Evolutionary conservation across 2,113 vertebrate genomes (phyloP).

Genomic region (Sinocyclocheilus rhinocerous): DNA sequence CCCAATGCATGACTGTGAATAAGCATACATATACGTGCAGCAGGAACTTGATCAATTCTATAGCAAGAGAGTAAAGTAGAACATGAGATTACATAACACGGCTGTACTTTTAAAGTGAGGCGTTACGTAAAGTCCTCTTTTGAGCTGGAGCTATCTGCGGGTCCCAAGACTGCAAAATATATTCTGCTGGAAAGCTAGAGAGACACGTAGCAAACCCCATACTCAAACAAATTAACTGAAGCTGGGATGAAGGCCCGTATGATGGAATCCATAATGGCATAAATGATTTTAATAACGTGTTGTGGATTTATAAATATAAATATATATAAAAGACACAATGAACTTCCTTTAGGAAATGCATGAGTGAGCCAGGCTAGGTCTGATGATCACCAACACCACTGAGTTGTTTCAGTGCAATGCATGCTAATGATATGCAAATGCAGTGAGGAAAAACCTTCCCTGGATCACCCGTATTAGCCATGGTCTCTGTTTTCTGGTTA

Average conservation of each 20-base stretch:
- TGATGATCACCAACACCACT: constrained; percentile 24
- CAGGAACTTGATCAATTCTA: background rate
- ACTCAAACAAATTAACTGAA: background rate
- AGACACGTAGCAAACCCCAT: background rate
- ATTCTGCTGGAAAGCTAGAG: background rate
- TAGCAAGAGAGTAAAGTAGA: background rate
- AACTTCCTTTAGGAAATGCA: constrained; percentile 3
- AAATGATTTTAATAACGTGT: background rate
- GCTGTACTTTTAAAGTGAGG: background rate
- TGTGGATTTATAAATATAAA: background rate
- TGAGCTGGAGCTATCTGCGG: background rate
- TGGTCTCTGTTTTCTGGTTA: constrained; percentile 24
- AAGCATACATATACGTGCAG: background rate
- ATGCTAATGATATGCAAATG: constrained; percentile 39
- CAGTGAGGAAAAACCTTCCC: constrained; percentile 4
- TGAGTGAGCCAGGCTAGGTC: constrained; percentile 15
- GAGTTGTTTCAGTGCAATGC: constrained; percentile 32
- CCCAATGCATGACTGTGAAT: background rate
- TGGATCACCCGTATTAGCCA: constrained; percentile 25
- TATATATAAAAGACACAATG: background rate
- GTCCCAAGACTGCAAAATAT: background rate
- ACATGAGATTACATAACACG: constrained; percentile 23
- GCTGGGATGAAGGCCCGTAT: too few species aligned
- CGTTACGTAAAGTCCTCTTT: background rate
- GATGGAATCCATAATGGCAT: background rate